Percentiles rank a stretch among this genome's conserved stretches.
phyloP scores from a whole-genome alignment of 2,888 invertebrate species.

The Cephus nigrinus region DNA sequence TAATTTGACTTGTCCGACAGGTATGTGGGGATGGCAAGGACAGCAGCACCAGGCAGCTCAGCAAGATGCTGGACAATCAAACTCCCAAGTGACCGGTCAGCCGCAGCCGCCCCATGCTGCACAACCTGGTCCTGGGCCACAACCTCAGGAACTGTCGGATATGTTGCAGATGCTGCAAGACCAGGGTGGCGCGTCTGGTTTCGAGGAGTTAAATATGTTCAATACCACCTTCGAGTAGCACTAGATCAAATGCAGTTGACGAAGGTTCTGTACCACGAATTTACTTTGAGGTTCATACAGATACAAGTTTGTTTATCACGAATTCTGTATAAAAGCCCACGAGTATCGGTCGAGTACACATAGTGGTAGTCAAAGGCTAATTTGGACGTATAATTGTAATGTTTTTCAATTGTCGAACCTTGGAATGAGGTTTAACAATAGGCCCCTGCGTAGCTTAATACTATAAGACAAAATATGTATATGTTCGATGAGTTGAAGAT shows the following conservation, averaged over 20 bases:
- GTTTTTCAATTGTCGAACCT: neutral
- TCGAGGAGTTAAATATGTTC: conserved; percentile 94
- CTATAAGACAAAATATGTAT: neutral
- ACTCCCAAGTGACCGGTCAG: conserved; percentile 55
- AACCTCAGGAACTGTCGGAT: conserved; percentile 86
- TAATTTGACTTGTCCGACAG: conserved; percentile 56
- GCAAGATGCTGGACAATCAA: conserved; percentile 57
- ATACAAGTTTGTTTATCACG: neutral
- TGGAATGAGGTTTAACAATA: neutral
- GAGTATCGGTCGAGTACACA: neutral
- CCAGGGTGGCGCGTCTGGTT: conserved; percentile 83
- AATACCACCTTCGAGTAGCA: conserved; percentile 80
- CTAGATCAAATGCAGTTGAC: conserved; percentile 19
- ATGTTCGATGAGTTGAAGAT: neutral
- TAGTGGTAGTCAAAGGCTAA: neutral
- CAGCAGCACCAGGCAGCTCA: conserved; percentile 54
- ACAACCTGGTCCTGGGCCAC: conserved; percentile 72
- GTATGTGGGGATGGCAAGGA: conserved; percentile 84
- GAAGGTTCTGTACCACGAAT: conserved; percentile 1
- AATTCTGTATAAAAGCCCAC: neutral
- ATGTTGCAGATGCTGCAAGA: conserved; percentile 92
- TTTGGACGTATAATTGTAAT: neutral
- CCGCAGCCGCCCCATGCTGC: conserved; percentile 56
- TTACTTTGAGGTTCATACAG: conserved; percentile 1
- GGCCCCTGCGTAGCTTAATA: neutral